A percentile compares a stretch with the other conserved stretches of the same genome.
phyloP scores from a whole-genome alignment of 2,113 vertebrate species.

The Baryphthengus martii region DNA sequence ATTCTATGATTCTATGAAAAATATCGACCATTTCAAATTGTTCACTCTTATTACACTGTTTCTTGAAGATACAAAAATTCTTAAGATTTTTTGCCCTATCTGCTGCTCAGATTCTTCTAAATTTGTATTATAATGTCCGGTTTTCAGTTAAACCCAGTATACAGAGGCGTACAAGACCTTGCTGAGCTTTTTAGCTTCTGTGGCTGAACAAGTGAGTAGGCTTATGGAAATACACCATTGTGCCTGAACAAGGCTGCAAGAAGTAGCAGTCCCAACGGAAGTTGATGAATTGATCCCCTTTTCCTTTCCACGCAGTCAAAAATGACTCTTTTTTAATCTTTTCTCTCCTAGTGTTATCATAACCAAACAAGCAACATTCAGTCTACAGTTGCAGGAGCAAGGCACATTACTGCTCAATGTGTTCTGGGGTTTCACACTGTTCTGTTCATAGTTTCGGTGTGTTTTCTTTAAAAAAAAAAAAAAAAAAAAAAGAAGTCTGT shows the following conservation, averaged over 20 bases:
- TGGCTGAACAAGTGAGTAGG: neutral
- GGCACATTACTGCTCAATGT: neutral
- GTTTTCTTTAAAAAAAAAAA: neutral
- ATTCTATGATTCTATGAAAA: too few relatives aligned
- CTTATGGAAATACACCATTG: neutral
- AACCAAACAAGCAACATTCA: neutral
- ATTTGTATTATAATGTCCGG: neutral
- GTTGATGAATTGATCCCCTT: neutral
- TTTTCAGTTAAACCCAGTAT: neutral
- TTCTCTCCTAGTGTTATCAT: neutral
- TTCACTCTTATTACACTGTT: neutral
- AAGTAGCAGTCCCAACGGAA: neutral
- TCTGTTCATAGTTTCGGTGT: neutral
- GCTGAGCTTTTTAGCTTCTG: neutral
- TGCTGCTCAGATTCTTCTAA: neutral
- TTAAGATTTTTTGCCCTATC: neutral
- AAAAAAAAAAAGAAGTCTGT: neutral
- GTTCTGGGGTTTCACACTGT: neutral
- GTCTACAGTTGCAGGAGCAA: neutral
- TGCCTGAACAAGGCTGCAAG: neutral
- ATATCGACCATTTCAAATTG: neutral
- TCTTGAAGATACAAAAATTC: neutral
- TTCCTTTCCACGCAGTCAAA: neutral
- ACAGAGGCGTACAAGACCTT: neutral
- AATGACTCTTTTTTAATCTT: fast-evolving